Evolutionary conservation across 2,888 invertebrate species (phyloP).

Genomic region (Tetragonula carbonaria): DNA sequence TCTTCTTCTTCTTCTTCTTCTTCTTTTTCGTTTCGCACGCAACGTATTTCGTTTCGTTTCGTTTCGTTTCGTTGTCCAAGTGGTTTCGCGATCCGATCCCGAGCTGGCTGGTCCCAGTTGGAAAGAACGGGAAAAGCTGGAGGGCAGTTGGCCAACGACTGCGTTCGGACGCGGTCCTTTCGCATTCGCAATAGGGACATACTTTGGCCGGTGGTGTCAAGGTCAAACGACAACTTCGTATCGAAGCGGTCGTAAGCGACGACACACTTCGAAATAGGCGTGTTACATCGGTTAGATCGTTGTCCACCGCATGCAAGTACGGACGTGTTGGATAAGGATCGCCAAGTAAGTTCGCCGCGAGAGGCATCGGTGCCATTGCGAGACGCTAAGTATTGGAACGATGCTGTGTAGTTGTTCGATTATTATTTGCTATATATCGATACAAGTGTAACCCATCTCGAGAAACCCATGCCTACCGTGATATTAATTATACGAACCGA

Average conservation of each 20-base stretch:
- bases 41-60: neutral
- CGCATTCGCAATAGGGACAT: neutral
- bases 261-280: slow-evolving; percentile 10
- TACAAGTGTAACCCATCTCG: neutral
- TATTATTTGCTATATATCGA: neutral
- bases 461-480: neutral
- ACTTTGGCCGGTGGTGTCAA: slow-evolving; percentile 38
- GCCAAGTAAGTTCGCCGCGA: slow-evolving; percentile 45
- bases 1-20: no score
- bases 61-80: slow-evolving; percentile 10
- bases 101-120: neutral
- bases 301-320: slow-evolving; percentile 41
- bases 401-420: slow-evolving; percentile 1
- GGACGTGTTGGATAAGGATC: slow-evolving; percentile 42
- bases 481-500: neutral
- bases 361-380: neutral
- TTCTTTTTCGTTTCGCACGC: no score
- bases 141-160: slow-evolving; percentile 69
- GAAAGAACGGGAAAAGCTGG: slow-evolving; percentile 21
- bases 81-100: slow-evolving; percentile 4
- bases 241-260: slow-evolving; percentile 1
- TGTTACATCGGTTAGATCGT: slow-evolving; percentile 30
- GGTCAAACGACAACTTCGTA: slow-evolving; percentile 43
- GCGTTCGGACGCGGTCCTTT: slow-evolving; percentile 65
- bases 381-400: neutral